Evolutionary conservation across 2,888 invertebrate genomes (phyloP).

Genomic region (Cephus pygmeus): DNA sequence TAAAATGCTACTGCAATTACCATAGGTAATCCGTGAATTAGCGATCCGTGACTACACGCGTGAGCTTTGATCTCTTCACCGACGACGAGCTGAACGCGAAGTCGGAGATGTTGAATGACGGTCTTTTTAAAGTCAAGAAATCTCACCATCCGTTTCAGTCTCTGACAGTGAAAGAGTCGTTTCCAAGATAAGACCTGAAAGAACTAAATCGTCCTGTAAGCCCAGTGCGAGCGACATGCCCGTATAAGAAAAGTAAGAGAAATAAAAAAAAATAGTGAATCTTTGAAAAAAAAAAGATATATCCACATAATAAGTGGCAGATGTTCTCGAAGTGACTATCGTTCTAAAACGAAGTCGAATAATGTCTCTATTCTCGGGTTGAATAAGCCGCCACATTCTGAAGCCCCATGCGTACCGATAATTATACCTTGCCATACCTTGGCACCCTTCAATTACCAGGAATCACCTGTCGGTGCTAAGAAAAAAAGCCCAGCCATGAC

Average conservation of each 20-base stretch:
- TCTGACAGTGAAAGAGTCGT: neutral
- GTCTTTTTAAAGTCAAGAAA: neutral
- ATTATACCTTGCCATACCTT: slow-evolving; percentile 59
- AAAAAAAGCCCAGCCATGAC: neutral
- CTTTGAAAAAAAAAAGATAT: neutral
- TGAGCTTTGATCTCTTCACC: neutral
- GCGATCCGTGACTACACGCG: neutral
- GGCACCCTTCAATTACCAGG: slow-evolving; percentile 60
- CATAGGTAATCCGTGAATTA: neutral
- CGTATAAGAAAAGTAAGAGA: neutral
- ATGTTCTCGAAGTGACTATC: neutral
- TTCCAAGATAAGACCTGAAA: neutral
- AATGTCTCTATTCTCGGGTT: slow-evolving; percentile 62
- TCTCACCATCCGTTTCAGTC: neutral
- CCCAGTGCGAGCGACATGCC: neutral
- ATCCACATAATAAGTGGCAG: neutral
- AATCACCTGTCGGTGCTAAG: slow-evolving; percentile 44
- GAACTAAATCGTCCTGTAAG: neutral
- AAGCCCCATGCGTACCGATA: slow-evolving; percentile 57
- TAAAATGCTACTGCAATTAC: neutral
- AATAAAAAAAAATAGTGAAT: neutral
- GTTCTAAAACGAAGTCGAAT: slow-evolving; percentile 35
- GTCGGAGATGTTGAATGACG: neutral
- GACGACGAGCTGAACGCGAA: neutral
- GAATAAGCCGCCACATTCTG: slow-evolving; percentile 51